Base-by-base conservation (phyloP, 2,888 invertebrate genomes). In the Odontocolon sp. region DNA sequence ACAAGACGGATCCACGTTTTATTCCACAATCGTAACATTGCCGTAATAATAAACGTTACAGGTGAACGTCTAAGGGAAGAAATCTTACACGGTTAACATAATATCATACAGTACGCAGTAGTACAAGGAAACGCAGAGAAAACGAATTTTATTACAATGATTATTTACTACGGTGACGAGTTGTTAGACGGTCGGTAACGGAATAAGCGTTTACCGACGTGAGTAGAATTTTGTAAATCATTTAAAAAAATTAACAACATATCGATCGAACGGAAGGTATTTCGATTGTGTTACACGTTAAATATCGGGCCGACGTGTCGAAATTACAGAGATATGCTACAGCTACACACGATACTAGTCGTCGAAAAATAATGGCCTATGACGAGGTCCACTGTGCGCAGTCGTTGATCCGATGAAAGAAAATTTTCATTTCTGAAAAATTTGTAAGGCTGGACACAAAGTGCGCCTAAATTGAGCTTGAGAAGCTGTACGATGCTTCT, bases 1-100 rank as follows among this genome's bases (percentile, higher is more conserved):
- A 70, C 75, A 59, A 69, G 50, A 76, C 70, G 59, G 54, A 68
- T 77, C 67, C 67, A 67, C 76, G 61, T 71, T 77, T 77, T 77
- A 71, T 71, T 76, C 71, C 67, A 76, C 76, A 76, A 71, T 71
- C 64, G 66, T 76, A 61, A 71, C 67, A 71, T 70, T 68, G 14
- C 33, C 64, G 59, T 59, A 52, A 50, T 52, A 40, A 66, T 38
- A 42, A 72, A 57, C 69, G 28, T 66, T 69, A 75, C 69, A 75
- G 63, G 38, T 26, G 28, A 75, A 64, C 67, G 67, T 61, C 61
- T 47, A 40, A 36, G 61, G 69, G 70, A 45, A 54, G 63, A 71
- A 66, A 61, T 70, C 16, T 68, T 40, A 40, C 56, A 74, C 31
- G 40, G 33, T 66, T 70, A 42, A 66, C 64, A 52, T 21, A 59